Base-by-base conservation (phyloP, 2,113 vertebrate species). In the Trematomus loennbergii region DNA sequence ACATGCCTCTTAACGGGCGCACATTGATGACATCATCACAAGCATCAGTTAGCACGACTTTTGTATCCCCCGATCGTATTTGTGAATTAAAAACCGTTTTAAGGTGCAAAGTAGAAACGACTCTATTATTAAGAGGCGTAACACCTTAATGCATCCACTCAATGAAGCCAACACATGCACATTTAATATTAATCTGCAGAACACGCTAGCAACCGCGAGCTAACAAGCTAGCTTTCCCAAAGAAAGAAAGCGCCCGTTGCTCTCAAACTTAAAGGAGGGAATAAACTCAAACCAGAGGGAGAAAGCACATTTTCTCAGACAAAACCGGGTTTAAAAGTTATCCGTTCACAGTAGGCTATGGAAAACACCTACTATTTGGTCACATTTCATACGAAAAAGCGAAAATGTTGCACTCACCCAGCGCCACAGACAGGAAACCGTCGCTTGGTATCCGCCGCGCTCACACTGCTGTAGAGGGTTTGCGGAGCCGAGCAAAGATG, bases 161-260 rank as follows among this genome's bases (percentile, higher is more conserved):
- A 50, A 40, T 5, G 12, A 72, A 43, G 4, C 8, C 29, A 9
- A 3, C 45, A 29, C 18, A 60, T 1, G 5, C 43, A 48, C 1
- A 10, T 5, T 33, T 13, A 5, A n/a, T 1, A 12, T 59, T 52
- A 20, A 54, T 55, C 58, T 66, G 22, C 25, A 82, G 36, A 67
- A 61, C 33, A 79, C 15, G n/a, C n/a, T 58, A 64, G 55, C 71
- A 85, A 29, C 20, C 1, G 61, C 43, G 81, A 75, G 87, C 88
- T 87, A 85, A 75, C 9, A 52, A 68, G 85, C 84, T 92, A 89
- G 66, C 85, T 61, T 58, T 45, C 53, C 16, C 15, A 75, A 83
- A 93, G 86, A 94, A 92, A 92, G 92, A 89, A 90, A 81, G 81
- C 75, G 83, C 83, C 88, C 82, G 22, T 63, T 49, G 40, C 75